Evolutionary conservation across 2,888 invertebrate genomes (phyloP).

Genomic region (Argynnis bischoffii): DNA sequence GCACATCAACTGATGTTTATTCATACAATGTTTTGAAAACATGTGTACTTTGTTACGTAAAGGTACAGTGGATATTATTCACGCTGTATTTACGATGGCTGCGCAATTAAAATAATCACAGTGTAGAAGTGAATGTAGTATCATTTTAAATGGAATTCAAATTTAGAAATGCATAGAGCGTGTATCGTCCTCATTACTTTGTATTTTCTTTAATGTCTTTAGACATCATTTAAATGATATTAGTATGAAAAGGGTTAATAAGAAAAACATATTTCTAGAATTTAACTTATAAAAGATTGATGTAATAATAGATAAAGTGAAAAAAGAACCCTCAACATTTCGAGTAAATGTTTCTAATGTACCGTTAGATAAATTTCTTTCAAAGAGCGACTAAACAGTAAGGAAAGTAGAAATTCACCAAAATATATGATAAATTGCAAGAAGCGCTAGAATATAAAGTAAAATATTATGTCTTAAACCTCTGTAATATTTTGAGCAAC

Average conservation of each 20-base stretch:
- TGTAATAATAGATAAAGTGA: too few species aligned
- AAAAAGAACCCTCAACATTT: too few species aligned
- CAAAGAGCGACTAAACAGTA: too few species aligned
- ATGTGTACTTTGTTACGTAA: slow-evolving; percentile 14
- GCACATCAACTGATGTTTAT: slow-evolving; percentile 3
- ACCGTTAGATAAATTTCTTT: too few species aligned
- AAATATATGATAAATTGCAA: slow-evolving; percentile 4
- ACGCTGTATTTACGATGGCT: slow-evolving; percentile 16
- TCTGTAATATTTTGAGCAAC: slow-evolving; percentile 30
- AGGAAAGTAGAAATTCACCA: not conserved
- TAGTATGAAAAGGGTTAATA: not conserved
- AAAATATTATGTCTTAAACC: slow-evolving; percentile 19
- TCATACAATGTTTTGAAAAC: slow-evolving; percentile 8
- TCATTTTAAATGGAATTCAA: slow-evolving; percentile 12
- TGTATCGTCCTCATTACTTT: slow-evolving; percentile 20
- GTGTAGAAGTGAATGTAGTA: slow-evolving; percentile 12
- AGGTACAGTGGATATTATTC: slow-evolving; percentile 6
- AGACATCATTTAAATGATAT: not conserved
- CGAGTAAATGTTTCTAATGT: too few species aligned
- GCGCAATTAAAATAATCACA: slow-evolving; percentile 25
- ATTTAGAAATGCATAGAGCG: slow-evolving; percentile 17
- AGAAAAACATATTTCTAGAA: not conserved
- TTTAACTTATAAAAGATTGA: too few species aligned
- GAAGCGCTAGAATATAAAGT: not conserved
- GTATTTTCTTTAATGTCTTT: slow-evolving; percentile 15